Base-by-base conservation (phyloP, 2,797 vertebrate species). In the Notolabrus celidotus region DNA sequence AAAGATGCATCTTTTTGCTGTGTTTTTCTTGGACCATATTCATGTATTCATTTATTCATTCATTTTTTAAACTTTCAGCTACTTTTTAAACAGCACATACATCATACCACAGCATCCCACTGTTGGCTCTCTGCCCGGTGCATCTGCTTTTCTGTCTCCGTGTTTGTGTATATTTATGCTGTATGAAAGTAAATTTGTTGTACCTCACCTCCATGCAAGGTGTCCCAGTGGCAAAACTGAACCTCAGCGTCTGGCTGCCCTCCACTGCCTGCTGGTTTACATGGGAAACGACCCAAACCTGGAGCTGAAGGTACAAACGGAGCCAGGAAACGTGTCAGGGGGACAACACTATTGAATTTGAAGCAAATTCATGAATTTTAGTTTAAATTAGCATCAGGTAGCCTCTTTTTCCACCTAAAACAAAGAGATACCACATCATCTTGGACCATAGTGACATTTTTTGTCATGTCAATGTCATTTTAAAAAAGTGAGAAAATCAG, bases 211-310 rank as follows among this genome's bases (percentile, higher is more conserved):
- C 57, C 25, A 3, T 57, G n/a, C 65, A 82, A 91, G 89, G 79
- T 85, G 80, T 71, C 71, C 83, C 78, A 56, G 77, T 53, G 84
- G 89, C 43, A 71, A 71, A 60, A 83, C 1, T 1, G 96, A 97
- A 82, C 88, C 88, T 0, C 95, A 96, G 67, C 94, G 91, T 43
- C 53, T 99, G 86, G 97, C 97, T 0, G 90, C 92, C 1, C 88
- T 99, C 64, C 97, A 99, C 83, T 96, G 96, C 82, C 83, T 95
- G 60, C 93, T 98, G 56, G 87, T 96, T n/a, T 91, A 95, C 71
- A 88, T 95, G 42, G 92, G 89, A 86, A 84, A 82, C 5, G 84
- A 94, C 73, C 88, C 92, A 76, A 83, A 86, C 1, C 71, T 94
- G 71, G 91, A 95, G 74, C 71, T 80, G 31, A 89, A 94, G 94